Conservation (phyloP, 2,113 vertebrate genomes). For the Dolichallabes microphthalmus region DNA sequence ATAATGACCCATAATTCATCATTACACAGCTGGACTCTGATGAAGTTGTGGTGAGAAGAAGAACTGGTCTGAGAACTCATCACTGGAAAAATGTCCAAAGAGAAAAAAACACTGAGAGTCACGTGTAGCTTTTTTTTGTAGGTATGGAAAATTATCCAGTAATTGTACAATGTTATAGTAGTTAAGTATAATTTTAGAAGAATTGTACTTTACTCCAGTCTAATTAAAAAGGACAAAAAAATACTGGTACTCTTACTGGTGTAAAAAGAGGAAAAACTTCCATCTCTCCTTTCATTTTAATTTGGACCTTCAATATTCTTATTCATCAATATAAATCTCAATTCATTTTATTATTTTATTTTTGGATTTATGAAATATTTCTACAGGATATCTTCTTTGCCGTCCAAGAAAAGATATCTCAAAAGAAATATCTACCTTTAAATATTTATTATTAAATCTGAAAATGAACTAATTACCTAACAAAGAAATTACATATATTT, state of each 20-base stretch:
- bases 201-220: neutral
- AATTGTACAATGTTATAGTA: neutral
- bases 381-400: too few species aligned
- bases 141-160: neutral
- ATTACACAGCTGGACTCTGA: constrained; percentile 20
- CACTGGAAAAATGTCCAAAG: neutral
- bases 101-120: neutral
- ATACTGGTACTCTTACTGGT: neutral
- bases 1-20: constrained; percentile 12
- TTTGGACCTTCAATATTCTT: neutral
- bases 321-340: neutral
- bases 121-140: neutral
- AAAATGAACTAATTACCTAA: neutral
- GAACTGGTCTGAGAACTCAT: neutral
- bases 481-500: neutral
- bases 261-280: neutral
- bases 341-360: neutral
- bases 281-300: neutral
- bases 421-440: neutral
- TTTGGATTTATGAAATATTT: neutral
- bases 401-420: too few species aligned
- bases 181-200: neutral
- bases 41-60: neutral
- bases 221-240: neutral
- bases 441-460: neutral